Percentiles rank a stretch among this genome's conserved stretches.
These are phyloP conservation scores for Epirrita christyi DNA, from an alignment of 2,888 invertebrate species.

Conservation along the genomic window DNA sequence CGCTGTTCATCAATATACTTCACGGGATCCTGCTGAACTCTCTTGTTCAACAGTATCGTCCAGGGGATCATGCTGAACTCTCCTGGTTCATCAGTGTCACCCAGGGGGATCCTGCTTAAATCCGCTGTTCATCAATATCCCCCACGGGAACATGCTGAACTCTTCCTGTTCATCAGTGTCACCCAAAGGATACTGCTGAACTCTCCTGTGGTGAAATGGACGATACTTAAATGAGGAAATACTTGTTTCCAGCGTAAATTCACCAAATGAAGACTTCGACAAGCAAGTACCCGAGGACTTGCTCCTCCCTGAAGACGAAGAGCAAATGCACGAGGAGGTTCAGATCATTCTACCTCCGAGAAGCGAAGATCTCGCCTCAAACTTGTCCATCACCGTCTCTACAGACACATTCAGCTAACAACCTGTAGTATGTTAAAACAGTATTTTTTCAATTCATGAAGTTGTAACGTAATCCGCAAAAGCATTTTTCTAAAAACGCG, in stretches of 20 bases:
- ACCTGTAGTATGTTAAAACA: conserved; percentile 8
- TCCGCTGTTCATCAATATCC: no score
- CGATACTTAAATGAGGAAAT: no score
- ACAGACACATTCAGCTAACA: conserved; percentile 43
- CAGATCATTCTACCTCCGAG: conserved; percentile 76
- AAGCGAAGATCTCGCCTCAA: conserved; percentile 66
- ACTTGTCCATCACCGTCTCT: conserved; percentile 54
- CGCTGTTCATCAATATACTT: no score
- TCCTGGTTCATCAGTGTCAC: no score
- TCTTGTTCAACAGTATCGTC: no score
- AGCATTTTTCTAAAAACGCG: conserved; percentile 48
- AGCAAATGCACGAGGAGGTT: conserved; percentile 68
- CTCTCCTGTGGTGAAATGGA: no score
- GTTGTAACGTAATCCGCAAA: conserved; percentile 38
- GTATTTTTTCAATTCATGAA: conserved; percentile 39
- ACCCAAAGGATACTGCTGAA: no score
- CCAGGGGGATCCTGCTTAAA: no score
- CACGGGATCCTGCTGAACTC: no score
- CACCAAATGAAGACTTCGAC: conserved; percentile 62
- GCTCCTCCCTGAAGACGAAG: conserved; percentile 68
- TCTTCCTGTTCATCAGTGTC: no score
- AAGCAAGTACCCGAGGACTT: conserved; percentile 57
- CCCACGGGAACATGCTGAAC: no score
- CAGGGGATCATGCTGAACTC: no score
- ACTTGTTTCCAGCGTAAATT: conserved; percentile 45